phyloP scores from a whole-genome alignment of 2,113 vertebrate species.

The Oryctolagus cuniculus region DNA sequence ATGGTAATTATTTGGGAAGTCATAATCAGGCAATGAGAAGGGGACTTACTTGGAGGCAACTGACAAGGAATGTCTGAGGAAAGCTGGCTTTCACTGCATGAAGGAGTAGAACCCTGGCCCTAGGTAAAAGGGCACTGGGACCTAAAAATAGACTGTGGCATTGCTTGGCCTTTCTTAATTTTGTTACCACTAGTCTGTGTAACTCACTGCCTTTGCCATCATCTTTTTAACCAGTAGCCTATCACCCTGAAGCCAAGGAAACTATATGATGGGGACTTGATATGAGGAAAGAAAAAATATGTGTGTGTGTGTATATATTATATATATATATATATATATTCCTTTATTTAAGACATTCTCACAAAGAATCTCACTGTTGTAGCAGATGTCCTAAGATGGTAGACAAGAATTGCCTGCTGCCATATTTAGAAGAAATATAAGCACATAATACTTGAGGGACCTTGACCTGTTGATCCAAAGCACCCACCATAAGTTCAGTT shows the following conservation, averaged over 20 bases:
- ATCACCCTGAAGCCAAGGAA: not conserved
- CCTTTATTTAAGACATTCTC: constrained; percentile 40
- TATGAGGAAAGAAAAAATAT: constrained; percentile 9
- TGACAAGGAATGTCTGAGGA: constrained; percentile 12
- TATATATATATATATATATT: not conserved
- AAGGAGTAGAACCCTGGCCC: not conserved
- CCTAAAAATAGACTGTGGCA: not conserved
- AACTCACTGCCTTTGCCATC: not conserved
- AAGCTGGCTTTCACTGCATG: not conserved
- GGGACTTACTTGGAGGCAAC: not conserved
- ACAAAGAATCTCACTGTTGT: constrained; percentile 11
- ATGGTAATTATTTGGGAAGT: constrained; percentile 2
- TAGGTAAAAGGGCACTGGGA: not conserved
- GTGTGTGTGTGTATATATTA: no score
- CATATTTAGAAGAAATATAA: constrained; percentile 25
- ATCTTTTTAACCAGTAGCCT: not conserved
- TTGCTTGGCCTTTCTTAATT: constrained; percentile 45
- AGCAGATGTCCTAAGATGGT: not conserved
- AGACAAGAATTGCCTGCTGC: constrained; percentile 21
- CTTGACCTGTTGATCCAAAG: not conserved
- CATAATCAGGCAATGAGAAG: constrained; percentile 4
- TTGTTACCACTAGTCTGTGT: not conserved
- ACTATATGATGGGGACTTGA: not conserved
- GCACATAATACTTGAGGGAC: not conserved
- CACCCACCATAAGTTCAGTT: not conserved